Evolutionary conservation across 35 echinoderm and acorn worm genomes (phyloP).

Genomic region (Acanthaster planci): DNA sequence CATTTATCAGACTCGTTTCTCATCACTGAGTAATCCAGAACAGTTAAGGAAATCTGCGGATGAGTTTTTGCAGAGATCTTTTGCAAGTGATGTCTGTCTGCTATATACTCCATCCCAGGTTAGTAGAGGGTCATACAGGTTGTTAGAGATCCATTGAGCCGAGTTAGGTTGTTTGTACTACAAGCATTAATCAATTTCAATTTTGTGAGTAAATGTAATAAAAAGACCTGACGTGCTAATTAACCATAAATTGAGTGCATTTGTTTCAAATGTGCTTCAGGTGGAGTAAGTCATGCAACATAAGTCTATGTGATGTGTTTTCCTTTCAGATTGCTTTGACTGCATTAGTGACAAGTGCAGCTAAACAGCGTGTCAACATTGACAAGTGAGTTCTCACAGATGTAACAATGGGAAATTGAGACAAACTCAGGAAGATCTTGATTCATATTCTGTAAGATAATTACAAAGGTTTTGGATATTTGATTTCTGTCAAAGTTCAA

Average conservation of each 20-base stretch:
- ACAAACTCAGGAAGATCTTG: too few species aligned
- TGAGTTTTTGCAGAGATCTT: conserved; percentile 78
- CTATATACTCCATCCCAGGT: conserved; percentile 95
- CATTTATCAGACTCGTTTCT: conserved; percentile 74
- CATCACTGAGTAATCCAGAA: conserved; percentile 73
- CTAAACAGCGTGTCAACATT: conserved; percentile 82
- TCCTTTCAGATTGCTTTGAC: conserved; percentile 79
- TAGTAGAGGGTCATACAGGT: background rate
- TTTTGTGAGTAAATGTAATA: background rate
- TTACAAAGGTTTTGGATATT: too few species aligned
- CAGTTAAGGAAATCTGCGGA: conserved; percentile 78
- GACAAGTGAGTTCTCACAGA: conserved; percentile 71
- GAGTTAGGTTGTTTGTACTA: background rate
- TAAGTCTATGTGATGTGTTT: background rate
- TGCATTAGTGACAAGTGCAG: conserved; percentile 82
- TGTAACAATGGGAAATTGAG: background rate
- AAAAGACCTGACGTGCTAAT: too few species aligned
- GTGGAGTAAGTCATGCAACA: background rate
- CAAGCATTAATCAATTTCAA: background rate
- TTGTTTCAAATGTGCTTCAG: background rate
- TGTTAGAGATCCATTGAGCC: background rate
- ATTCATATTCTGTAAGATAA: too few species aligned
- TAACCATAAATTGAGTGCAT: background rate
- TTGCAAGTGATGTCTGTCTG: conserved; percentile 70
- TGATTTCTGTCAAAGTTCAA: too few species aligned